Evolutionary conservation across 2,888 invertebrate genomes (phyloP), one percentile per base, ranked within the genome.

Genomic region (Nezara viridula): DNA sequence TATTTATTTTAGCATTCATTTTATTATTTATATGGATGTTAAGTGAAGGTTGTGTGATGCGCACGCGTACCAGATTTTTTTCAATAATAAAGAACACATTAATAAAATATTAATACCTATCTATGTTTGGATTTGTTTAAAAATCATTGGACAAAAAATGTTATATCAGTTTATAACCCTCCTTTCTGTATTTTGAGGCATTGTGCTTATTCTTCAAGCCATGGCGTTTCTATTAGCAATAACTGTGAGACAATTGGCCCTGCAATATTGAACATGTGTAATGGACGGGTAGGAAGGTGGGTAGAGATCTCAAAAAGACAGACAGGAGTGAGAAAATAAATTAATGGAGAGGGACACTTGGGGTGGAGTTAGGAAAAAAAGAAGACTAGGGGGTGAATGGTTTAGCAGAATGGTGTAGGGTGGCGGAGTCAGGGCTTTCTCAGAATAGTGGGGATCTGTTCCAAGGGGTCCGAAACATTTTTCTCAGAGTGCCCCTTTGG

Each of bases 201-300:
- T n/a, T n/a, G n/a, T n/a, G n/a, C n/a, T n/a, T n/a, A n/a, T n/a
- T n/a, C n/a, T n/a, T n/a, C n/a, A n/a, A 19, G 66, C 3, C 66
- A 37, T 21, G 66, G 10, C 32, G 27, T 37, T 73, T 60, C 12
- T 14, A n/a, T 2, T 60, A 27, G 27, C 14, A 27, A 6, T 73
- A 6, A 19, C n/a, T 14, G 19, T 6, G 81, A 81, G 44, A n/a
- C n/a, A n/a, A 40, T 2, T 24, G n/a, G 81, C 2, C n/a, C n/a
- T 81, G 81, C 81, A 81, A 81, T 81, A 81, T 81, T 81, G 44
- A 81, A 44, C 81, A 81, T 81, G 81, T 81, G 81, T 81, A 81
- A 81, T 81, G 81, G 81, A 47, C 81, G 44, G 24, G 12, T n/a
- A 44, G n/a, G 81, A 81, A 47, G 24, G n/a, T 47, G 81, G 44